phyloP scores from a whole-genome alignment of 2,797 vertebrate genomes.

The Nasua narica region DNA sequence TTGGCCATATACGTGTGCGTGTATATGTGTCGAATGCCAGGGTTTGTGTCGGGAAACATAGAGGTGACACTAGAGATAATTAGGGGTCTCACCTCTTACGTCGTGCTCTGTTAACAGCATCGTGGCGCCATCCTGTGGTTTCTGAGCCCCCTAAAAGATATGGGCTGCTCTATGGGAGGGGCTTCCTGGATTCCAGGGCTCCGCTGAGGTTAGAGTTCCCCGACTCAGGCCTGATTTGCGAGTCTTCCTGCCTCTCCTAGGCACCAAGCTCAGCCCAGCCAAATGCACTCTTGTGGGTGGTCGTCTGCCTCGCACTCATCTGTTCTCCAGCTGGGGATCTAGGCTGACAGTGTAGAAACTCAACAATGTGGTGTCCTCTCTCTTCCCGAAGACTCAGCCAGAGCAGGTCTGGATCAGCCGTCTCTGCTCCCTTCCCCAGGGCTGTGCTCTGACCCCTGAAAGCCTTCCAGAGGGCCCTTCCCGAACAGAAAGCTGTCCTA shows the following conservation, averaged over 20 bases:
- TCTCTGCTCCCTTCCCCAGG: not conserved
- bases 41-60: not conserved
- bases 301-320: not conserved
- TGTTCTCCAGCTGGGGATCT: not conserved
- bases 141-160: not conserved
- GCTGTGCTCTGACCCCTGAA: not conserved
- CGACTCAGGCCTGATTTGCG: not conserved
- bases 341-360: not conserved
- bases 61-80: not conserved
- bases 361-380: not conserved
- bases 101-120: too few relatives aligned
- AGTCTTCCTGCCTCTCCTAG: not conserved
- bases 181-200: not conserved
- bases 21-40: not conserved
- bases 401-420: not conserved
- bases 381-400: not conserved
- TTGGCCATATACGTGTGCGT: not conserved
- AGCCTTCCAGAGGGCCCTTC: not conserved
- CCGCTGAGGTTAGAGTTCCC: rapidly evolving
- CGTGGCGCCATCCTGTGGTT: not conserved
- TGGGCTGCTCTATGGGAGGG: not conserved
- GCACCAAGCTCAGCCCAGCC: not conserved
- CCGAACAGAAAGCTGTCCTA: too few relatives aligned
- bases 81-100: not conserved
- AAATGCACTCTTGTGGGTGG: not conserved